phyloP scores from a whole-genome alignment of 2,888 invertebrate genomes.

The Lamellibrachia satsuma region DNA sequence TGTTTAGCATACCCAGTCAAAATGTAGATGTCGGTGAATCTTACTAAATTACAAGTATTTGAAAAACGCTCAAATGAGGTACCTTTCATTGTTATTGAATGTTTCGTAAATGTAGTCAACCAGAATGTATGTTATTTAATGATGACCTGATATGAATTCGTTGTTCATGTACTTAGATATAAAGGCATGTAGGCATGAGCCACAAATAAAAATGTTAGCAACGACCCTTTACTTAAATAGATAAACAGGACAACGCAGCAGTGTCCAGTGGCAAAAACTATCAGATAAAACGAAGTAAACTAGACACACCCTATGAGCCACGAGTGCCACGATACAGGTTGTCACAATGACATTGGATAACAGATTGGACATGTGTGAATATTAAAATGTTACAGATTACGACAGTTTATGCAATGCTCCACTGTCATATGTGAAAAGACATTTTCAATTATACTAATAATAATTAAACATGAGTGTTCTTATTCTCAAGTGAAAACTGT shows the following conservation, averaged over 20 bases:
- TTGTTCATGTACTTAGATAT: neutral
- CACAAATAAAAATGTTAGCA: neutral
- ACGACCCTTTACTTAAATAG: neutral
- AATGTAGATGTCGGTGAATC: neutral
- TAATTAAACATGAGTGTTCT: too few species aligned
- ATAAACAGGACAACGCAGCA: neutral
- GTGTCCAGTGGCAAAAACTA: neutral
- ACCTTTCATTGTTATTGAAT: too few species aligned
- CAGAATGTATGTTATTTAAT: neutral
- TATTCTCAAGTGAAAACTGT: too few species aligned
- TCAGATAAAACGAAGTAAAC: neutral
- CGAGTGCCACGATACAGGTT: neutral
- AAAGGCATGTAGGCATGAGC: neutral
- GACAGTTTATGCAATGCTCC: too few species aligned
- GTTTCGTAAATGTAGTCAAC: too few species aligned
- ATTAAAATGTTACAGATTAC: neutral
- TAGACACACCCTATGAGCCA: neutral
- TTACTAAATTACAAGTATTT: too few species aligned
- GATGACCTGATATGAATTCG: neutral
- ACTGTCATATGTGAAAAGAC: too few species aligned
- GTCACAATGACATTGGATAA: neutral
- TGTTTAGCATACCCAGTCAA: neutral
- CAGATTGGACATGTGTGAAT: neutral
- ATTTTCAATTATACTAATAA: too few species aligned
- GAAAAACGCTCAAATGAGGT: too few species aligned